A percentile compares a stretch with the other conserved stretches of the same genome.
phyloP scores from a whole-genome alignment of 2,888 invertebrate genomes.

The Eumacrocentrus americanus region DNA sequence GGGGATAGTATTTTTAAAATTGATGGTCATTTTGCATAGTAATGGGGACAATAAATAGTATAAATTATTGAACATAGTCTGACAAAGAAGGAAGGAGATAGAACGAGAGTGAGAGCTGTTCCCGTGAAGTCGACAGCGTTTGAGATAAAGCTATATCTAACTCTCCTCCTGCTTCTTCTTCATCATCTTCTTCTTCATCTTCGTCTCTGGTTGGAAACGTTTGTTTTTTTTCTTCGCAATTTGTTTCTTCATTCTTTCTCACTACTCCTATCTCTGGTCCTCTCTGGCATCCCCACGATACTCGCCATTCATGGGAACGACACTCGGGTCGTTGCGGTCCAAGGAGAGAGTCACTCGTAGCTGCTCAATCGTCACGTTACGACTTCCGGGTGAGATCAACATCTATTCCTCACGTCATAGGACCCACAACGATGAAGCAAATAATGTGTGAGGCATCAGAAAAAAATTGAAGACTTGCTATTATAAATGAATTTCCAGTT shows the following conservation, averaged over 20 bases:
- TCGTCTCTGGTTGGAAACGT: no score
- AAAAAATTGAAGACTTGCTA: no score
- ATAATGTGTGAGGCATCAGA: neutral
- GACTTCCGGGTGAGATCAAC: conserved; percentile 30
- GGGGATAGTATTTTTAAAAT: no score
- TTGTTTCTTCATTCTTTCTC: conserved; percentile 11
- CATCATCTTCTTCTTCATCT: conserved; percentile 10
- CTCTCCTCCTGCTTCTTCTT: conserved; percentile 2
- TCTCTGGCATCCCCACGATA: neutral
- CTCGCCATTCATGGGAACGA: conserved; percentile 30
- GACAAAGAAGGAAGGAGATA: neutral
- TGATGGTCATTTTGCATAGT: no score
- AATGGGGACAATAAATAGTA: no score
- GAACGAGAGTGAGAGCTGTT: no score
- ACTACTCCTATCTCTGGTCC: neutral
- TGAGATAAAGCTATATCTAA: conserved; percentile 6
- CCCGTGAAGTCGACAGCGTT: no score
- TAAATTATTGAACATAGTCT: no score
- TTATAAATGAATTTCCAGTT: no score
- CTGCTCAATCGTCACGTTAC: conserved; percentile 14
- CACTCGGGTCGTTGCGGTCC: conserved; percentile 25
- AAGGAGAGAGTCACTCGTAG: conserved; percentile 21
- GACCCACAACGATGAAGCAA: neutral
- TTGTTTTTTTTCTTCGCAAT: no score
- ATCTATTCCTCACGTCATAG: conserved; percentile 1